phyloP scores from a whole-genome alignment of 2,797 vertebrate genomes.

The Sebastes goodei region DNA sequence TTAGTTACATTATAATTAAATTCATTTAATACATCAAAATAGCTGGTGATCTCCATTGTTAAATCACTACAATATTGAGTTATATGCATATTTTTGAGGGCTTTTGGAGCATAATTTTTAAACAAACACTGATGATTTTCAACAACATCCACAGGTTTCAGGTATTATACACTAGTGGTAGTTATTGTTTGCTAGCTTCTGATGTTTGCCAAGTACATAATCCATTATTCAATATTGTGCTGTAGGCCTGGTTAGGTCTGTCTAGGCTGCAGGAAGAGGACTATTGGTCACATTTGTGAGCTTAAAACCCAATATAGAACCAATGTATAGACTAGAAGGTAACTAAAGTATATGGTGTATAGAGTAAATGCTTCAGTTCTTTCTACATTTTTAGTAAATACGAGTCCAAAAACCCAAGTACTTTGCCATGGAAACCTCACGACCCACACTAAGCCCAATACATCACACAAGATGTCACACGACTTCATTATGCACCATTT shows the following conservation, averaged over 20 bases:
- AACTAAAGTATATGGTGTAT: neutral
- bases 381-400: neutral
- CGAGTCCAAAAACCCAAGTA: neutral
- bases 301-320: neutral
- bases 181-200: neutral
- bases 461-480: neutral
- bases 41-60: neutral
- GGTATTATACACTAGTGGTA: neutral
- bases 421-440: neutral
- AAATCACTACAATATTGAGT: neutral
- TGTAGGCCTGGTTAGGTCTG: neutral
- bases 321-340: neutral
- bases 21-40: neutral
- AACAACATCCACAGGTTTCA: neutral
- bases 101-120: neutral
- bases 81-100: neutral
- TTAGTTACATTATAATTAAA: neutral
- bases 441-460: neutral
- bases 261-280: neutral
- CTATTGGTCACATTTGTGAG: neutral
- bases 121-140: neutral
- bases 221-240: neutral
- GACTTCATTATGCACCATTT: neutral
- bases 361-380: neutral
- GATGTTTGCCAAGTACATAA: conserved; percentile 15